Evolutionary conservation across 2,113 vertebrate species (phyloP).

Genomic region (Alouatta palliata): DNA sequence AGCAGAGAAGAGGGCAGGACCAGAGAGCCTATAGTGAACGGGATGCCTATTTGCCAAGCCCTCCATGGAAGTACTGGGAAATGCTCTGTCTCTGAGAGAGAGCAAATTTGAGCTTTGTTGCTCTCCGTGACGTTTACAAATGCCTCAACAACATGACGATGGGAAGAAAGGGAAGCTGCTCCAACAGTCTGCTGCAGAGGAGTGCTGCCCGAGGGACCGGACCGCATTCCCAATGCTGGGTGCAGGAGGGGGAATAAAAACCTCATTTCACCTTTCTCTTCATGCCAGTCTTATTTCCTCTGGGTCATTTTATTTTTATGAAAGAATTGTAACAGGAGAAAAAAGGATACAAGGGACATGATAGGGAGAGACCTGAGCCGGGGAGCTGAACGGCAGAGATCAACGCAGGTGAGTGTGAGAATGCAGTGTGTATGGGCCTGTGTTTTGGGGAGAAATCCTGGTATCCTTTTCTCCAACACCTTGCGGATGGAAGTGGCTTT

Average conservation of each 20-base stretch:
- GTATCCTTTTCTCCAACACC: not conserved
- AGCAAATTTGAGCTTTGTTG: not conserved
- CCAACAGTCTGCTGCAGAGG: not conserved
- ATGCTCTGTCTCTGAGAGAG: not conserved
- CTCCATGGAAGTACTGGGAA: not conserved
- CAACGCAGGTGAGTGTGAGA: not conserved
- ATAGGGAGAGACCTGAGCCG: not conserved
- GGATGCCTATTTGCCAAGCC: not conserved
- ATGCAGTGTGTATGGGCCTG: too few species aligned
- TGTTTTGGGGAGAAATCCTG: not conserved
- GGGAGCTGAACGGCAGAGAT: not conserved
- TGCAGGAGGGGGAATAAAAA: not conserved
- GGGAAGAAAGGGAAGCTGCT: not conserved
- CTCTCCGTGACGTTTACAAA: not conserved
- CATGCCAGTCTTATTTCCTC: not conserved
- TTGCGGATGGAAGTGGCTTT: not conserved
- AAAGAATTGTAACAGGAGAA: not conserved
- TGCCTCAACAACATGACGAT: not conserved
- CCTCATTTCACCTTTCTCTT: not conserved
- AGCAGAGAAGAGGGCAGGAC: not conserved
- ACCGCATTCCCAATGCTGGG: not conserved
- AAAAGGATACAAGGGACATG: not conserved
- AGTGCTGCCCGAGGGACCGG: not conserved
- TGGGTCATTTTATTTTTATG: not conserved
- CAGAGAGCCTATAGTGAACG: not conserved